Conservation (phyloP, 1,140 invertebrate species). For the Lanistes nyassanus region DNA sequence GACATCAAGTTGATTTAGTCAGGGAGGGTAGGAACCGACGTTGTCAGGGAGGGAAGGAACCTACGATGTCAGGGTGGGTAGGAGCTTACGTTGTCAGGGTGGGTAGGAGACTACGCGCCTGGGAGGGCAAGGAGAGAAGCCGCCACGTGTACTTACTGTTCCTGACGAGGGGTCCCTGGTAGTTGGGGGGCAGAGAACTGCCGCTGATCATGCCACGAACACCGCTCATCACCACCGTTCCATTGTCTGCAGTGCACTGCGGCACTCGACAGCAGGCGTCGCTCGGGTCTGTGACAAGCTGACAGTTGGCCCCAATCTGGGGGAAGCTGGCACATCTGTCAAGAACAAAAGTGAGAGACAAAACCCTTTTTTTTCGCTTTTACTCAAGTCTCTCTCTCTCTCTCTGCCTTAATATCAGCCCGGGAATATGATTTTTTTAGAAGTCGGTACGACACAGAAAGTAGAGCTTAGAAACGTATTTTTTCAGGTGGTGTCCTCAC, state of each 20-base stretch:
- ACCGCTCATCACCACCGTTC: conserved; percentile 24
- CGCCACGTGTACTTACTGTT: conserved; percentile 9
- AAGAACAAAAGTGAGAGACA: not conserved
- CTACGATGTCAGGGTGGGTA: too few species aligned
- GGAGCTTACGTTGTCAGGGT: too few species aligned
- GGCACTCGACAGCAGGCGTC: conserved; percentile 42
- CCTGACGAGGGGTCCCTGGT: conserved; percentile 1
- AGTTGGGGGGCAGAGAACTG: conserved; percentile 25
- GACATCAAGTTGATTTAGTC: too few species aligned
- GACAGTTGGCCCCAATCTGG: conserved; percentile 30
- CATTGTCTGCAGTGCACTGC: conserved; percentile 34
- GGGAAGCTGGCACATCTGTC: conserved; percentile 39
- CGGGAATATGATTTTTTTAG: not conserved
- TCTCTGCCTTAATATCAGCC: too few species aligned
- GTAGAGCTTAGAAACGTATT: not conserved
- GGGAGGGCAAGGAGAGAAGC: not conserved
- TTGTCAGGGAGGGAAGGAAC: too few species aligned
- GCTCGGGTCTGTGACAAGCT: conserved; percentile 41
- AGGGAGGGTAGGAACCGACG: too few species aligned
- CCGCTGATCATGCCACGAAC: conserved; percentile 39
- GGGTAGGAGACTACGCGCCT: too few species aligned
- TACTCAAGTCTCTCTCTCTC: too few species aligned
- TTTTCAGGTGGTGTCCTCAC: not conserved
- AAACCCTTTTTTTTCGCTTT: not conserved
- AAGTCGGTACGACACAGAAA: not conserved